Base-by-base conservation (phyloP, 1,140 invertebrate species). In the honey bee (Apis mellifera) region DNA sequence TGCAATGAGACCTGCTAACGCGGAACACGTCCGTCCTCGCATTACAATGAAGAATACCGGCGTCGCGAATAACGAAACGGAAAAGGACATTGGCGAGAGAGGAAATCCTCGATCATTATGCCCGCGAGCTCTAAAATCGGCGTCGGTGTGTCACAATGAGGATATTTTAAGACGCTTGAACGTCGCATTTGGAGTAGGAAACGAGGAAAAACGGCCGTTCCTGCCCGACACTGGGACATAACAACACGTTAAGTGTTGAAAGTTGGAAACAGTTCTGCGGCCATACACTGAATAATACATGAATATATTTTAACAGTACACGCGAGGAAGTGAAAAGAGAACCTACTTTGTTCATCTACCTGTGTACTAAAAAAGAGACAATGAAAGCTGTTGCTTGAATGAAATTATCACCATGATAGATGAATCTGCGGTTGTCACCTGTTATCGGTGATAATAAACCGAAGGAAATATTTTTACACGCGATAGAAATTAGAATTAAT, bases 11-110 rank as follows among this genome's bases (percentile, higher is more conserved):
- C 84, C 74, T 77, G 69, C 69, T 64, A 57, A 78, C 52, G 71
- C 72, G 84, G 72, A 62, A 85, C 75, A 82, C 73, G 83, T 82
- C 21, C 80, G 42, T 71, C 62, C 85, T 76, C 62, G 73, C 81
- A 82, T 86, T 15, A 78, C 66, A 78, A 82, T 82, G 74, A 77
- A n/a, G 54, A 57, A 26, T 50, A 19, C n/a, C 59, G 23, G 48
- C 78, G 70, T 71, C 70, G 64, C 32, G 54, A 48, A 57, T 74
- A 68, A 68, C 23, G 48, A 60, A 78, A 52, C 62, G 69, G 72
- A 66, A 52, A 65, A 42, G 73, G 54, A 66, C 32, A n/a, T 52
- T 52, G 52, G n/a, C 75, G 21, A 50, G 60, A 15, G 55, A 23
- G 70, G 60, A 80, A 73, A 76, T 76, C 48, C 73, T 64, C 59